A percentile compares a stretch with the other conserved stretches of the same genome.
Evolutionary conservation across 2,113 vertebrate genomes (phyloP).

Genomic region (Nannospalax galili): DNA sequence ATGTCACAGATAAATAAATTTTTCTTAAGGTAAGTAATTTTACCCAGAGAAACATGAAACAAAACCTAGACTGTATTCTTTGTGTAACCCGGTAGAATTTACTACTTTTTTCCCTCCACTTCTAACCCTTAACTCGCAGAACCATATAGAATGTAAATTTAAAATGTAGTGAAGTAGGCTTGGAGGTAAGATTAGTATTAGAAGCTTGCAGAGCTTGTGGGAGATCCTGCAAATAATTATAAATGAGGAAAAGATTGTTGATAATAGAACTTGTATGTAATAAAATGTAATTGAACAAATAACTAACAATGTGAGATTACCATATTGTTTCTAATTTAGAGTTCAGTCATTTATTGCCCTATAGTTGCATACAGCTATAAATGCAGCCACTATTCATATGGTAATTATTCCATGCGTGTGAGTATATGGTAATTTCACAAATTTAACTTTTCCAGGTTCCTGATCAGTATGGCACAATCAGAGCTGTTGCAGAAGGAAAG

Average conservation of each 20-base stretch:
- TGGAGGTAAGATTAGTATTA: background rate
- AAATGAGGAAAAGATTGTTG: conserved; percentile 40
- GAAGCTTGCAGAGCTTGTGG: background rate
- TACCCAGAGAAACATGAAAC: conserved; percentile 28
- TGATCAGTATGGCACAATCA: conserved; percentile 96
- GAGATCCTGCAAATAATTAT: background rate
- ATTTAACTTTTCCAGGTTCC: conserved; percentile 90
- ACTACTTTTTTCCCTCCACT: background rate
- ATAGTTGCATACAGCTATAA: conserved; percentile 20
- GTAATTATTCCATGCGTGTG: background rate
- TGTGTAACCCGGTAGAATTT: background rate
- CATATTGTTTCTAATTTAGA: conserved; percentile 31
- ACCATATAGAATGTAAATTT: conserved; percentile 34
- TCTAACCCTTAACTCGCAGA: conserved; percentile 5
- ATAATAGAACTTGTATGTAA: conserved; percentile 14
- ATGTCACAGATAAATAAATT: conserved; percentile 10
- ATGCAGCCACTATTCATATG: background rate
- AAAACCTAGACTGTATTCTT: conserved; percentile 4
- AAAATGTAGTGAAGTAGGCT: background rate
- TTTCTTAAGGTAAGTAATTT: background rate
- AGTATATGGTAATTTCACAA: conserved; percentile 24
- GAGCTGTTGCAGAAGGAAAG: conserved; percentile 96
- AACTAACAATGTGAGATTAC: background rate
- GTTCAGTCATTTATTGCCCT: conserved; percentile 14
- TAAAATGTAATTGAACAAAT: conserved; percentile 38